A percentile compares a stretch with the other conserved stretches of the same genome.
These are phyloP conservation scores for Podarcis lilfordi DNA, from an alignment of 2,797 vertebrate species.

Conservation along the genomic window DNA sequence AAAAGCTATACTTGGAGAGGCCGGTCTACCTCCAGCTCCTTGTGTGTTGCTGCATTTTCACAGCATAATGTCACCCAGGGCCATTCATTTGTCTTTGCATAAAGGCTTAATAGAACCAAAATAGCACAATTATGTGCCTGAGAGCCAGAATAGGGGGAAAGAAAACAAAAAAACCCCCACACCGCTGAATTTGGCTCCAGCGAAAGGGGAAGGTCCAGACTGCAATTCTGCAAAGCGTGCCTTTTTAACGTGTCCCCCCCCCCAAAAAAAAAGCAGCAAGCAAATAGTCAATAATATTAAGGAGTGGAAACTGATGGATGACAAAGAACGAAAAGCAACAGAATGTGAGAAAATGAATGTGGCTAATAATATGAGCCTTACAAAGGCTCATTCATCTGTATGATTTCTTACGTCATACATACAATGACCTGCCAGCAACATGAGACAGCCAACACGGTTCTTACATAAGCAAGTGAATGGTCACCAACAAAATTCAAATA, in stretches of 20 bases:
- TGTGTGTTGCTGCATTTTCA: conserved; percentile 9
- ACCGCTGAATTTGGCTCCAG: background rate
- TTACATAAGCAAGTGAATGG: background rate
- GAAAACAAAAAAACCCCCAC: background rate
- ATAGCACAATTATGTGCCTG: background rate
- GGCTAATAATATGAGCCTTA: background rate
- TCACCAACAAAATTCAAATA: background rate
- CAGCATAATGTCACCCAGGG: background rate
- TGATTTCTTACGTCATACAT: background rate
- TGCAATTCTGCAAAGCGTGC: background rate
- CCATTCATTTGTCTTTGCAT: background rate
- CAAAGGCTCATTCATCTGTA: background rate
- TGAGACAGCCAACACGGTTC: background rate
- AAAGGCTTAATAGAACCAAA: conserved; percentile 1
- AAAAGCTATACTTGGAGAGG: background rate
- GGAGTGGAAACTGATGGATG: background rate
- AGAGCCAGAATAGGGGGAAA: background rate
- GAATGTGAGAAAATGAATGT: background rate
- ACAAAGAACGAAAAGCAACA: background rate
- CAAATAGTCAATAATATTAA: background rate
- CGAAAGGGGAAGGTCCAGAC: background rate
- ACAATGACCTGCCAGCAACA: background rate
- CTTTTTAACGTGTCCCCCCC: background rate
- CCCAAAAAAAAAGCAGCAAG: background rate
- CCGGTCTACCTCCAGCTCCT: background rate